phyloP scores from a whole-genome alignment of 2,797 vertebrate species.

The Propithecus deckenii region DNA sequence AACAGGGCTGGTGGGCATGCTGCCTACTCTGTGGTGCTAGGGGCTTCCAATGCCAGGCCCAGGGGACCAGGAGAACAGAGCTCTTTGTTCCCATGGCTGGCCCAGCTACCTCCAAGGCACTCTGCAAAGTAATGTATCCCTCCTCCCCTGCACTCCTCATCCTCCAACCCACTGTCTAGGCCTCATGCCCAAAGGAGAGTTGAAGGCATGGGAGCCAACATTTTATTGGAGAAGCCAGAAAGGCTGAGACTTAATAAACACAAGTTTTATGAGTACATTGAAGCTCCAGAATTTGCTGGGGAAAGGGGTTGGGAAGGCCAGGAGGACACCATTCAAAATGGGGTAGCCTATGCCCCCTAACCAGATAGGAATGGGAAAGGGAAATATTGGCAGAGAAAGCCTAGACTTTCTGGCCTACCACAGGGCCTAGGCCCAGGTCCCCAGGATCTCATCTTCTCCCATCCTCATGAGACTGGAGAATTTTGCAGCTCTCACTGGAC shows the following conservation, averaged over 20 bases:
- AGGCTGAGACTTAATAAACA: constrained; percentile 22
- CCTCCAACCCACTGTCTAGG: neutral
- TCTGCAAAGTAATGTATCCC: neutral
- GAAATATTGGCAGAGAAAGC: constrained; percentile 32
- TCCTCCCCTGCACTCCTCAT: neutral
- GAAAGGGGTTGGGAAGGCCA: neutral
- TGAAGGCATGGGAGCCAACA: constrained; percentile 26
- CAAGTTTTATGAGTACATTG: neutral
- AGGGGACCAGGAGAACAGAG: neutral
- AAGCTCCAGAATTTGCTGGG: constrained; percentile 31
- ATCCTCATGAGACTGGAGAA: neutral
- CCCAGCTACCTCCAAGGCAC: neutral
- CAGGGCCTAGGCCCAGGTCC: neutral
- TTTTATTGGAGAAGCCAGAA: constrained; percentile 67
- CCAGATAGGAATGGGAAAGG: neutral
- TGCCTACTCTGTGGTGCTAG: neutral
- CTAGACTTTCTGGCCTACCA: neutral
- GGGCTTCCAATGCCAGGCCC: neutral
- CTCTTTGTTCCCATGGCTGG: neutral
- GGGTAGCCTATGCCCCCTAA: neutral
- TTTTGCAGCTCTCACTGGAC: constrained; percentile 20
- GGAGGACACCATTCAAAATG: neutral
- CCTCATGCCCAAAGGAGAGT: constrained; percentile 36
- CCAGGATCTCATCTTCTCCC: neutral
- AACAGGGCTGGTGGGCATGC: neutral